phyloP scores from a whole-genome alignment of 2,888 invertebrate genomes.

The Deilephila porcellus region DNA sequence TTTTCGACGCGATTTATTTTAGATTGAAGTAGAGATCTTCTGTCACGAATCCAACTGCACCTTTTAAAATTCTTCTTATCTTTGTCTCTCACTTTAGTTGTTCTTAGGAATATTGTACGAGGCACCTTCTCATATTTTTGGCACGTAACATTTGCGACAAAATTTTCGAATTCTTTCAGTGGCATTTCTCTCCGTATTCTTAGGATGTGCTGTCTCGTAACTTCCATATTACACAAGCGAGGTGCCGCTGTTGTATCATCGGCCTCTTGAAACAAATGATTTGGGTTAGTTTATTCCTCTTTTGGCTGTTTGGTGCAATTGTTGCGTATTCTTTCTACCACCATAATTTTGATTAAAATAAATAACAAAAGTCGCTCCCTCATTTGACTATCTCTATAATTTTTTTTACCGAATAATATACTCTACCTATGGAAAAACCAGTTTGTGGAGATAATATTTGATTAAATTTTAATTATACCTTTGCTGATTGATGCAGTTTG shows the following conservation, averaged over 20 bases:
- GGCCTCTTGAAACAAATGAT: slow-evolving; percentile 69
- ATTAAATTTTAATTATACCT: slow-evolving; percentile 7
- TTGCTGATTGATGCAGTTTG: background rate
- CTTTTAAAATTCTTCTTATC: slow-evolving; percentile 34
- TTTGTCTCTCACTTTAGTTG: slow-evolving; percentile 29
- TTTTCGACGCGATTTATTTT: background rate
- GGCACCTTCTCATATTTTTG: slow-evolving; percentile 47
- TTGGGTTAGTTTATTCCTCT: slow-evolving; percentile 44
- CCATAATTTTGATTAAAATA: no score
- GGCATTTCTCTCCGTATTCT: slow-evolving; percentile 39
- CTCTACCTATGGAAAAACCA: background rate
- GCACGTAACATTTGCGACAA: slow-evolving; percentile 53
- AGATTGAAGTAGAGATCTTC: slow-evolving; percentile 43
- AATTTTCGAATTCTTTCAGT: slow-evolving; percentile 46
- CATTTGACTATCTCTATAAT: no score
- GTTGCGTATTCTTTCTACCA: no score
- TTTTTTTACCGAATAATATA: background rate
- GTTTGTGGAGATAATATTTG: background rate
- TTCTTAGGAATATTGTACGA: slow-evolving; percentile 43
- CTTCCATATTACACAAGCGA: slow-evolving; percentile 57
- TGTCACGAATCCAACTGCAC: slow-evolving; percentile 61
- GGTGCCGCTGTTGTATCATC: slow-evolving; percentile 27
- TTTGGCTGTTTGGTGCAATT: background rate
- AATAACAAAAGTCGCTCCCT: no score
- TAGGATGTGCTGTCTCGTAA: slow-evolving; percentile 50